A percentile compares a stretch with the other conserved stretches of the same genome.
Conservation (phyloP, 2,797 vertebrate genomes). For the Acipenser ruthenus region DNA sequence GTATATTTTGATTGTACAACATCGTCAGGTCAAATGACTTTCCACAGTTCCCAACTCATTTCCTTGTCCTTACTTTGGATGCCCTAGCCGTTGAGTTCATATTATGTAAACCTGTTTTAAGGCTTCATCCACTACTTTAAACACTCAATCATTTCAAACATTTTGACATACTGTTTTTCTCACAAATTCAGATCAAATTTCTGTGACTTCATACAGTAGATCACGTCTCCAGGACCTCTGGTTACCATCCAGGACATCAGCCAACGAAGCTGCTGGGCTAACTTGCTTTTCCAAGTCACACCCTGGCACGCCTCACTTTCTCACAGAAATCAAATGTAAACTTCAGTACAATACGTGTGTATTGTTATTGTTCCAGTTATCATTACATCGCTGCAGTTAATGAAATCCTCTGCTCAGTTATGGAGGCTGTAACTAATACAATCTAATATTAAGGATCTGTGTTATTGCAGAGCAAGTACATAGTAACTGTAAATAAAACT, state of each 20-base stretch:
- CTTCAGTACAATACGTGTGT: conserved; percentile 59
- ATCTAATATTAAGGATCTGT: neutral
- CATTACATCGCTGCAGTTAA: neutral
- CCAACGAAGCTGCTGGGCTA: conserved; percentile 38
- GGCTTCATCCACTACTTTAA: too few species aligned
- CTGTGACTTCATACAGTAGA: conserved; percentile 35
- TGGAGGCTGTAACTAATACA: neutral
- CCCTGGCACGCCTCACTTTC: conserved; percentile 48
- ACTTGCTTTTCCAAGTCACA: conserved; percentile 51
- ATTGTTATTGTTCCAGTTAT: conserved; percentile 48
- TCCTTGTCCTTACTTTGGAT: too few species aligned
- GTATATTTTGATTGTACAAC: too few species aligned
- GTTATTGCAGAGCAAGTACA: neutral
- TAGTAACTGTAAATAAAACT: neutral
- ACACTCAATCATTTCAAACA: too few species aligned
- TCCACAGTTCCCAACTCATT: too few species aligned
- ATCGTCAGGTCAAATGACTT: too few species aligned
- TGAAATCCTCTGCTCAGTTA: neutral
- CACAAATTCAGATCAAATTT: too few species aligned
- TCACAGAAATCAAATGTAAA: conserved; percentile 64
- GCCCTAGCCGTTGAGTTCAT: too few species aligned
- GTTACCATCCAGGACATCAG: conserved; percentile 42
- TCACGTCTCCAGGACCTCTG: conserved; percentile 40
- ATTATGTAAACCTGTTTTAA: too few species aligned
- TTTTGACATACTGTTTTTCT: too few species aligned